phyloP scores from a whole-genome alignment of 2,797 vertebrate species.

The Onychomys leucogaster region DNA sequence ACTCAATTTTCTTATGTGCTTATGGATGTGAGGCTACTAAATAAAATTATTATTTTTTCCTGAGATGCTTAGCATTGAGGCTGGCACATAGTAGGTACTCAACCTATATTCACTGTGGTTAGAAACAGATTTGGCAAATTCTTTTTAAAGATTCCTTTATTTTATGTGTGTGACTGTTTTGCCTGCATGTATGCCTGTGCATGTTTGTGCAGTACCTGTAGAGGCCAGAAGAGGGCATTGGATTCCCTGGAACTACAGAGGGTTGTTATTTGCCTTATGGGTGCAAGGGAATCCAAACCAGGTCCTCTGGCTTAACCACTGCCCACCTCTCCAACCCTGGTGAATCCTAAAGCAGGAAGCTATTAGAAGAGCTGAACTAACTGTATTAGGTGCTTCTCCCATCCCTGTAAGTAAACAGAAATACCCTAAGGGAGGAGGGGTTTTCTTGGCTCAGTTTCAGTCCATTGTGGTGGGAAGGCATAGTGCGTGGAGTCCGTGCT shows the following conservation, averaged over 20 bases:
- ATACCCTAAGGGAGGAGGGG: background rate
- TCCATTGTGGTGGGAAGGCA: background rate
- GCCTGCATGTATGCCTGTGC: background rate
- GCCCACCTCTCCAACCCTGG: background rate
- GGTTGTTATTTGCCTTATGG: background rate
- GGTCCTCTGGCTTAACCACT: background rate
- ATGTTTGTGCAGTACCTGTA: too few relatives aligned
- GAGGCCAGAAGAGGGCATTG: background rate
- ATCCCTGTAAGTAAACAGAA: background rate
- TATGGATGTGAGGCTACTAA: background rate
- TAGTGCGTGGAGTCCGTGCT: background rate
- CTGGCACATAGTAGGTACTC: background rate
- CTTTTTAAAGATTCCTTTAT: background rate
- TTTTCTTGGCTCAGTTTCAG: background rate
- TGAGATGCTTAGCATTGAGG: background rate
- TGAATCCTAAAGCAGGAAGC: background rate
- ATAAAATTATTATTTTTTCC: background rate
- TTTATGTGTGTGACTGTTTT: background rate
- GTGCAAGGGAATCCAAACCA: background rate
- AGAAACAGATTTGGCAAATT: background rate
- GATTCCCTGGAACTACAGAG: background rate
- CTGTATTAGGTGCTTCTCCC: background rate
- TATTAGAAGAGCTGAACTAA: background rate
- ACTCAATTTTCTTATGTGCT: background rate
- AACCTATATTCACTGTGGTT: background rate